Base-by-base conservation (phyloP, 2,888 invertebrate species). In the Clepsis dumicolana region DNA sequence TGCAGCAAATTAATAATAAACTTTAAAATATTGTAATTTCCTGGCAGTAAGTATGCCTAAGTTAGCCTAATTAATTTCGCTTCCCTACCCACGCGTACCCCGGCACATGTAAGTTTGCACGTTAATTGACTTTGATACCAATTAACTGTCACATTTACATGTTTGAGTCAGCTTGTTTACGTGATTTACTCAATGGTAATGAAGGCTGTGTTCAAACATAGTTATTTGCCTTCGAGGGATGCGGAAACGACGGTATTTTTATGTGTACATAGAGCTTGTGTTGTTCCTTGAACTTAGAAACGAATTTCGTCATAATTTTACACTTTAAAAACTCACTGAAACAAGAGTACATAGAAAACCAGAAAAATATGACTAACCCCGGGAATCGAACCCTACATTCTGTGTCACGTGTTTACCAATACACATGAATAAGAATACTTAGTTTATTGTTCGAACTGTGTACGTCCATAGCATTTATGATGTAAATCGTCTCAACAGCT, bases 101-200 rank as follows among this genome's bases (percentile, higher is more conserved):
- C 16, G 27, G 35, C 27, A 41, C 38, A 53, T 27, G 24, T 38
- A 53, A 24, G n/a, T 63, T 53, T 52, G 14, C 27, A 41, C 24
- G 21, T 38, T 63, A 63, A 63, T 63, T 63, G 38, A 53, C 38
- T 52, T 38, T 53, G 63, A 54, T 63, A 53, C 63, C 53, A 63
- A 63, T 63, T 53, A 63, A 41, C 27, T 53, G 63, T 53, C 25
- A n/a, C 24, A 57, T 57, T 48, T 48, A 48, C 48, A 64, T 53
- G 48, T 16, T 32, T 48, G 44, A 64, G 64, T 56, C n/a, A 8
- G 41, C 44, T 54, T 64, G 41, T 64, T 64, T 48, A 64, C 29
- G 16, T 48, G 29, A 56, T 56, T 61, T 56, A 16, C 44, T 25
- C 24, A 48, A 64, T 44, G 54, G 3, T 54, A 54, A 32, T 41